Percentiles rank a stretch among this genome's conserved stretches.
phyloP scores from a whole-genome alignment of 2,113 vertebrate species.

The Heloderma charlesbogerti region DNA sequence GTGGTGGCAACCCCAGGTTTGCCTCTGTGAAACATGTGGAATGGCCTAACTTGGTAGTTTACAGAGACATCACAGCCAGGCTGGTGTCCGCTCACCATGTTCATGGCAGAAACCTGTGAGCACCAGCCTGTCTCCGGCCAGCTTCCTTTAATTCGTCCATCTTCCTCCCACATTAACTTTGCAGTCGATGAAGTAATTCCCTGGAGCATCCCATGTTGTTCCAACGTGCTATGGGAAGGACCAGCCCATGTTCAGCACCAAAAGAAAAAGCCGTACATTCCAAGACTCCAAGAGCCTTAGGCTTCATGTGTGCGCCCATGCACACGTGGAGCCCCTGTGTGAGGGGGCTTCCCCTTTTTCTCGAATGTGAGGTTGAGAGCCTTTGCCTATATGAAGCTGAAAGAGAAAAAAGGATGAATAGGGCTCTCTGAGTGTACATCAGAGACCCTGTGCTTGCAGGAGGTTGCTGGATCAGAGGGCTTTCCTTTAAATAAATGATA shows the following conservation, averaged over 20 bases:
- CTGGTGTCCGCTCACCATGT: not conserved
- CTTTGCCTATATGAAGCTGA: not conserved
- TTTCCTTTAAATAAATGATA: too few relatives aligned
- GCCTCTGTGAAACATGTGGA: too few relatives aligned
- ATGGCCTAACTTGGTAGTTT: too few relatives aligned
- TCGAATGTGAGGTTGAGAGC: not conserved
- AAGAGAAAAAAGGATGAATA: too few relatives aligned
- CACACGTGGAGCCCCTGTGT: too few relatives aligned
- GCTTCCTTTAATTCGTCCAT: not conserved
- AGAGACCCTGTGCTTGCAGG: not conserved
- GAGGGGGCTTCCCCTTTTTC: not conserved
- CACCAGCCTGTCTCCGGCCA: not conserved
- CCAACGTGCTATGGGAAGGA: not conserved
- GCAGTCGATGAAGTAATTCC: not conserved
- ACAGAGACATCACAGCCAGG: too few relatives aligned
- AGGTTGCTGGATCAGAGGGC: not conserved
- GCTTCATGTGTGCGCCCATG: not conserved
- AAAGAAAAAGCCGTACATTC: not conserved
- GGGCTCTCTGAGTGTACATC: not conserved
- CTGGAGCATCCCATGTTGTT: not conserved
- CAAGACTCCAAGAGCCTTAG: not conserved
- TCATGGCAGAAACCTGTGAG: not conserved
- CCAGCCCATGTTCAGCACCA: not conserved
- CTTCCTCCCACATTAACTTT: not conserved
- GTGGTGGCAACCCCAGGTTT: too few relatives aligned